Conservation (phyloP, 2,888 invertebrate genomes). For the Yponomeuta cagnagella region DNA sequence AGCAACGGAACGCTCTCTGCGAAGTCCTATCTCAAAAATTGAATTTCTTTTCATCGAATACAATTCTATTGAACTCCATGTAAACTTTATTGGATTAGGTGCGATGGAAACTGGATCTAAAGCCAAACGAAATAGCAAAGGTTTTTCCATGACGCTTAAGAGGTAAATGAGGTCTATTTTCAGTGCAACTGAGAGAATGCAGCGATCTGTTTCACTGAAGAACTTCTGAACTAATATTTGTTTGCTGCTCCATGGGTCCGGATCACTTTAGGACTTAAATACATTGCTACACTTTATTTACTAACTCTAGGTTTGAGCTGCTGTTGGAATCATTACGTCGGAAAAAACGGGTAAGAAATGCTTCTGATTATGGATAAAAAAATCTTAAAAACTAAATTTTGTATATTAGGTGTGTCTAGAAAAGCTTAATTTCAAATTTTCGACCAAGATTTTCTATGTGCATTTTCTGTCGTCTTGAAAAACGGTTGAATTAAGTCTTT, state of each 20-base stretch:
- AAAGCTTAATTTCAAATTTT: too few relatives aligned
- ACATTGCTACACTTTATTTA: too few relatives aligned
- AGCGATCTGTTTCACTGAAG: constrained; percentile 7
- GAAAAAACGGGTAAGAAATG: too few relatives aligned
- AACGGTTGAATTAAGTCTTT: too few relatives aligned
- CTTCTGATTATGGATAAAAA: too few relatives aligned
- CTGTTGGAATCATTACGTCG: too few relatives aligned
- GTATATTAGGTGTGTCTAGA: too few relatives aligned
- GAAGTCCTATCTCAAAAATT: background rate
- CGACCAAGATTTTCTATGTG: too few relatives aligned
- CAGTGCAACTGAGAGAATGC: background rate
- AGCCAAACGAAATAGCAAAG: background rate
- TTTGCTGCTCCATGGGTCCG: constrained; percentile 8
- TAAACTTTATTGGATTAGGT: background rate
- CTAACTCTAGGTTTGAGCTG: too few relatives aligned
- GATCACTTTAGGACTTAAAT: too few relatives aligned
- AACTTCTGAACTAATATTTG: constrained; percentile 11
- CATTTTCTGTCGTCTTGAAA: too few relatives aligned
- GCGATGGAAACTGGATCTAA: background rate
- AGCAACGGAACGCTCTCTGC: background rate
- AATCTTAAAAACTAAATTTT: too few relatives aligned
- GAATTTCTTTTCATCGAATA: constrained; percentile 3
- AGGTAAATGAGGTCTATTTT: background rate
- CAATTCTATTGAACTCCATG: constrained; percentile 10
- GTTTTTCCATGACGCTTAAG: background rate